Evolutionary conservation across 2,888 invertebrate genomes (phyloP).

Genomic region (Seira musarum): DNA sequence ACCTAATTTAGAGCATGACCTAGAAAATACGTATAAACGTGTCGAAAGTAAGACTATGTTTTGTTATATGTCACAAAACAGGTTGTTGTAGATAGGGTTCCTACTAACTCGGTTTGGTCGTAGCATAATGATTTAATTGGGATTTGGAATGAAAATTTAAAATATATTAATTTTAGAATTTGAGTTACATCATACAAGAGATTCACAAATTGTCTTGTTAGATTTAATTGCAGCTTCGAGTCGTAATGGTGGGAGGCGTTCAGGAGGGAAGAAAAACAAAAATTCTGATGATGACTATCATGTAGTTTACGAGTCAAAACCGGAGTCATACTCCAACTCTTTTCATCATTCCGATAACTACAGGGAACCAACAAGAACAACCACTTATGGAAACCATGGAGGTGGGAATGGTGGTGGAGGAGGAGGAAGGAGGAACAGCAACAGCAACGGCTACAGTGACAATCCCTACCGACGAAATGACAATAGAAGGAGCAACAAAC

Average conservation of each 20-base stretch:
- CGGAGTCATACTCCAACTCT: constrained; percentile 42
- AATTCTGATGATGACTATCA: constrained; percentile 47
- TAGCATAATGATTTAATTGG: too few relatives aligned
- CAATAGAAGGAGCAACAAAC: background rate
- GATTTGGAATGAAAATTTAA: too few relatives aligned
- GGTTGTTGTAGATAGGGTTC: background rate
- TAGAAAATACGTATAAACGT: constrained; percentile 29
- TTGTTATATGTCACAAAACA: constrained; percentile 7
- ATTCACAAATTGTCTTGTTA: too few relatives aligned
- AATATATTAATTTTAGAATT: too few relatives aligned
- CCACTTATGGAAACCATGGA: constrained; percentile 26
- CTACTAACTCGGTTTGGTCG: too few relatives aligned
- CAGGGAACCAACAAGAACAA: constrained; percentile 13
- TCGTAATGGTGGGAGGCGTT: constrained; percentile 28
- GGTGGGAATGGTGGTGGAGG: constrained; percentile 5
- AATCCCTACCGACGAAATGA: constrained; percentile 22
- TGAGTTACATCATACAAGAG: too few relatives aligned
- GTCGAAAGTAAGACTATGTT: constrained; percentile 40
- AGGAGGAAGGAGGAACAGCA: constrained; percentile 14
- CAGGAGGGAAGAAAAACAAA: constrained; percentile 33
- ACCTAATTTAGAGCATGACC: constrained; percentile 32
- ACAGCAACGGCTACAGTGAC: background rate
- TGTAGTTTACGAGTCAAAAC: constrained; percentile 53
- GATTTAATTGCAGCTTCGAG: constrained; percentile 40
- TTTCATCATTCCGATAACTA: constrained; percentile 45